Evolutionary conservation across 2,888 invertebrate species (phyloP), one percentile per base, ranked within the genome.

Genomic region (Catocala nupta): DNA sequence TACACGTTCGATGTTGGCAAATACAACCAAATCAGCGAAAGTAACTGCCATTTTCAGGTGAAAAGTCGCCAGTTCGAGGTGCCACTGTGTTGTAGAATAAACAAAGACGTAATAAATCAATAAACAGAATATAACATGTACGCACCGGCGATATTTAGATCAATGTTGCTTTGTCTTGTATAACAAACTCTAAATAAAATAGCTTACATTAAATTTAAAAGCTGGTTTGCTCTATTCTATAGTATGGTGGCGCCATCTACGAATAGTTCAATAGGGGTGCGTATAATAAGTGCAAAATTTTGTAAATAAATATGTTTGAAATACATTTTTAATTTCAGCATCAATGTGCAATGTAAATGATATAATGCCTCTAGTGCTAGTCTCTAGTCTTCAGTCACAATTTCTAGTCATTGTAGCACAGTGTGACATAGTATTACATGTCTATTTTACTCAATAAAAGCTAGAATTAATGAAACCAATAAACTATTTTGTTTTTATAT

Each of bases 301-400:
- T 68, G 67, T 75, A 77, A 70, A 72, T 72, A 77, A 58, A 34
- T 64, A 61, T 63, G 53, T 33, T 64, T 64, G 56, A 71, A 44
- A 68, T 71, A 64, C 71, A 58, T 72, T 67, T 70, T 50, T 50
- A 25, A 34, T 6, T 48, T 6, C 55, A 55, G 70, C 63, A 50
- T 65, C 70, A 51, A 36, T 67, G 71, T 82, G 85, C 83, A 81
- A 83, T 85, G 80, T 85, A 82, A 77, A 81, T 71, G 71, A 70
- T 80, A 48, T 52, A 44, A 51, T 58, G 59, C 60, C 60, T 74
- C 71, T 82, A 81, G 73, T 72, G 66, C 60, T 70, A 69, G 55
- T 73, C 68, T 73, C 68, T 66, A 65, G 65, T 61, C 57, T 60
- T 67, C 52, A 44, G 58, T 64, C 71, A 71, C 78, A 69, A 66